Conservation (phyloP, 2,888 invertebrate genomes). For the Thalpophila matura region DNA sequence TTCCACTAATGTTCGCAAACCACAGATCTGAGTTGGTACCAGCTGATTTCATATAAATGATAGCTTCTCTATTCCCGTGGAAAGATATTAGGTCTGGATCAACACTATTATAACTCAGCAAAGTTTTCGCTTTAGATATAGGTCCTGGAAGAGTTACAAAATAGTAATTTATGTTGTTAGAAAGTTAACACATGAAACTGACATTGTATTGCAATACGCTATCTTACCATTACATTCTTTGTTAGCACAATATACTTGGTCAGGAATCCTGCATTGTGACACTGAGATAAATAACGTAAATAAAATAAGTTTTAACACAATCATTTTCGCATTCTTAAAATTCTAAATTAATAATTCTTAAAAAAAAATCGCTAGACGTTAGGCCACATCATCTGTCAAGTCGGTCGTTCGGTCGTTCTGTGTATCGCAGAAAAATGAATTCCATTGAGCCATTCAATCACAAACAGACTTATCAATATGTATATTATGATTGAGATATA, state of each 20-base stretch:
- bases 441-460: not conserved
- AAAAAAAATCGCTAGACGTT: constrained; percentile 80
- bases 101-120: constrained; percentile 89
- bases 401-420: constrained; percentile 72
- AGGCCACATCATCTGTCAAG: constrained; percentile 90
- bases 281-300: constrained; percentile 80
- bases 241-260: constrained; percentile 93
- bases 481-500: not conserved
- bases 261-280: constrained; percentile 89
- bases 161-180: constrained; percentile 58
- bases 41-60: constrained; percentile 93
- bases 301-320: constrained; percentile 81
- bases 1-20: constrained; percentile 93
- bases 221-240: constrained; percentile 92
- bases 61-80: constrained; percentile 88
- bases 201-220: constrained; percentile 53
- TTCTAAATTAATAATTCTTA: constrained; percentile 73
- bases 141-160: constrained; percentile 86
- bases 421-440: constrained; percentile 46
- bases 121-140: constrained; percentile 92
- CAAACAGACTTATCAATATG: not conserved
- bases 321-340: constrained; percentile 87
- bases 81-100: constrained; percentile 92
- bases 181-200: constrained; percentile 70
- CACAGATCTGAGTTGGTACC: constrained; percentile 91